Evolutionary conservation across 2,797 vertebrate species (phyloP), one percentile per base, ranked within the genome.

Genomic region (Sebastes melanostomus): DNA sequence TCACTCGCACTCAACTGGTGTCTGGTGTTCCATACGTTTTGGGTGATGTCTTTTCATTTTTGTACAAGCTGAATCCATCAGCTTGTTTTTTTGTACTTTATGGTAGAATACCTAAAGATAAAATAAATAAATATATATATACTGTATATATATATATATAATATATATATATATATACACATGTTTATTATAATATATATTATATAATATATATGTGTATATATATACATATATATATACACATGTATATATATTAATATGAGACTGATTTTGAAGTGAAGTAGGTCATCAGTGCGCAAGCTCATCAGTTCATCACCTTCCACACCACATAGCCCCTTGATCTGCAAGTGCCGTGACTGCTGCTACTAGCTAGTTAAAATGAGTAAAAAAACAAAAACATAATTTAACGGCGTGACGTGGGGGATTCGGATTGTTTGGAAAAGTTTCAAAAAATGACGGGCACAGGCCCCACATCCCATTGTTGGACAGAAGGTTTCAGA

Each of bases 161-260:
- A 46, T 16, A 16, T 18, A 46, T 46, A 46, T 7, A 6, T 16
- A 42, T 42, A 42, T 14, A n/a, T n/a, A n/a, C n/a, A n/a, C n/a
- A n/a, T n/a, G n/a, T n/a, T n/a, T n/a, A n/a, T n/a, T n/a, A n/a
- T n/a, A n/a, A n/a, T 7, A 6, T 16, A 42, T 42, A 42, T 14
- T 42, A 55, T 46, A 46, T 16, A 46, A 38, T 6, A 14, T 5
- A 42, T 2, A 18, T 7, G 3, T 6, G 6, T 16, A 46, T 3
- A 46, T 3, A 42, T 1, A 16, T 0, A 46, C 0, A 46, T 1
- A 46, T 7, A 18, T 3, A 46, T n/a, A 50, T 8, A 46, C 6
- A 50, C 7, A 50, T 8, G 13, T n/a, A 56, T 25, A 56, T 56
- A 55, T 24, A 55, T 42, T 56, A 12, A 24, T 42, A 42, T 42